Conservation (phyloP, 2,888 invertebrate genomes). For the Stenichneumon culpator region DNA sequence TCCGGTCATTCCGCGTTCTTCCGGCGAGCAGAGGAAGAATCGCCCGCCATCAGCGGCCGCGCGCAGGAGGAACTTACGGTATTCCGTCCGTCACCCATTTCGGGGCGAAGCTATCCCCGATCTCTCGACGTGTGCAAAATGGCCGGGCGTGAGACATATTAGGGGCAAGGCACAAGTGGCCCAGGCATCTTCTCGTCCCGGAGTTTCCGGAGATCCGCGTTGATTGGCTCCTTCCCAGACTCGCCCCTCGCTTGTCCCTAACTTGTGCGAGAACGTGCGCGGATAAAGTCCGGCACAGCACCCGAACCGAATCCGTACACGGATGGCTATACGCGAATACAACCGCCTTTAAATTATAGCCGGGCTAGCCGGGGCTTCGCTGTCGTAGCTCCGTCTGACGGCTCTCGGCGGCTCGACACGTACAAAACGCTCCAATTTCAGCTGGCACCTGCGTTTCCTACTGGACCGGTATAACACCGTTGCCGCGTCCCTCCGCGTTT, state of each 20-base stretch:
- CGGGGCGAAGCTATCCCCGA: neutral
- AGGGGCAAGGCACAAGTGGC: slow-evolving; percentile 23
- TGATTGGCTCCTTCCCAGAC: slow-evolving; percentile 32
- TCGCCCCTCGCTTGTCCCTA: neutral
- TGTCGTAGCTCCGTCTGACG: slow-evolving; percentile 63
- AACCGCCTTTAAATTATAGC: slow-evolving; percentile 51
- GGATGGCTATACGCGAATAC: slow-evolving; percentile 29
- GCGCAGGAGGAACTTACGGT: slow-evolving; percentile 3
- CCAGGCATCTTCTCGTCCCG: slow-evolving; percentile 22
- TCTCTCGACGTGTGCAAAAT: slow-evolving; percentile 32
- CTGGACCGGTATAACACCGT: slow-evolving; percentile 55
- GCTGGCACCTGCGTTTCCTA: slow-evolving; percentile 81
- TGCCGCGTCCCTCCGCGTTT: neutral
- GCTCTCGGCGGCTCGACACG: slow-evolving; percentile 79
- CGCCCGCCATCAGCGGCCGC: slow-evolving; percentile 20
- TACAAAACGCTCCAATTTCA: slow-evolving; percentile 83
- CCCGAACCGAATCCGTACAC: neutral
- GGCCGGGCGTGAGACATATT: slow-evolving; percentile 44
- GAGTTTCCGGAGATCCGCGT: slow-evolving; percentile 44
- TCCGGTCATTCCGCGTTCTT: slow-evolving; percentile 5
- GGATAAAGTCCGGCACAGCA: slow-evolving; percentile 34
- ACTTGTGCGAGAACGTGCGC: slow-evolving; percentile 20
- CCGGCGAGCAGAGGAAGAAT: slow-evolving; percentile 26
- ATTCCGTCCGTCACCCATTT: slow-evolving; percentile 28
- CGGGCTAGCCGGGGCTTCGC: slow-evolving; percentile 35